These are phyloP conservation scores for Exocentrus adspersus DNA, from an alignment of 2,888 invertebrate genomes.

Conservation along the genomic window DNA sequence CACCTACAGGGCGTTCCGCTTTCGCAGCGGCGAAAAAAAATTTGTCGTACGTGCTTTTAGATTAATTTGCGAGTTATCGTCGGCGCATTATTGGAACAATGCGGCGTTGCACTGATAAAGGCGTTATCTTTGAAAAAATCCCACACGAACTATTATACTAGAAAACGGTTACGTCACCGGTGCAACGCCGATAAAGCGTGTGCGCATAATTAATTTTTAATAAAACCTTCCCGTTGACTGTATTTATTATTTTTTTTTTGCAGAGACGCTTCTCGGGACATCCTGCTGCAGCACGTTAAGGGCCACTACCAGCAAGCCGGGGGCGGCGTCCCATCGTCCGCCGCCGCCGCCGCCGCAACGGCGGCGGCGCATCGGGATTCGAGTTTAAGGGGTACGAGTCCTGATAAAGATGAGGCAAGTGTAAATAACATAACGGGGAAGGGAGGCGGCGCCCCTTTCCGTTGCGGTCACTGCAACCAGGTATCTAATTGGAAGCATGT, in stretches of 20 bases:
- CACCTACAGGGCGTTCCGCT: no score
- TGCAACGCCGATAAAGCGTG: no score
- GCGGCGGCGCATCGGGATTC: slow-evolving; percentile 39
- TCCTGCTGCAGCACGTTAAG: slow-evolving; percentile 74
- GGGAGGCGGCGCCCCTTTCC: slow-evolving; percentile 67
- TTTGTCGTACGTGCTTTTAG: no score
- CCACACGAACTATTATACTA: slow-evolving; percentile 1
- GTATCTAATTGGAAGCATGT: slow-evolving; percentile 88
- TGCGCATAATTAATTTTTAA: no score
- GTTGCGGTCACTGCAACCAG: slow-evolving; percentile 85
- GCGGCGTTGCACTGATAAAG: slow-evolving; percentile 1
- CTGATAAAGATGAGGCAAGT: slow-evolving; percentile 67
- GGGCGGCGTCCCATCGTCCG: no score
- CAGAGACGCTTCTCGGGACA: slow-evolving; percentile 73
- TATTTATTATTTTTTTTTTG: slow-evolving; percentile 37
- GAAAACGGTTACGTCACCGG: slow-evolving; percentile 1
- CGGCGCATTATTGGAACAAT: not conserved
- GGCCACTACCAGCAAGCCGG: slow-evolving; percentile 67
- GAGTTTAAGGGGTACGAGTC: slow-evolving; percentile 56
- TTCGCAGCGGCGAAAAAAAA: no score
- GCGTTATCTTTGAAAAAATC: slow-evolving; percentile 4
- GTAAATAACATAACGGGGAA: slow-evolving; percentile 58
- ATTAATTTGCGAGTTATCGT: not conserved
- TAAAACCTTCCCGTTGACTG: not conserved
- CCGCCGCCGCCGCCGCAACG: no score